Base-by-base conservation (phyloP, 2,888 invertebrate species). In the Pyrocoelia pectoralis region DNA sequence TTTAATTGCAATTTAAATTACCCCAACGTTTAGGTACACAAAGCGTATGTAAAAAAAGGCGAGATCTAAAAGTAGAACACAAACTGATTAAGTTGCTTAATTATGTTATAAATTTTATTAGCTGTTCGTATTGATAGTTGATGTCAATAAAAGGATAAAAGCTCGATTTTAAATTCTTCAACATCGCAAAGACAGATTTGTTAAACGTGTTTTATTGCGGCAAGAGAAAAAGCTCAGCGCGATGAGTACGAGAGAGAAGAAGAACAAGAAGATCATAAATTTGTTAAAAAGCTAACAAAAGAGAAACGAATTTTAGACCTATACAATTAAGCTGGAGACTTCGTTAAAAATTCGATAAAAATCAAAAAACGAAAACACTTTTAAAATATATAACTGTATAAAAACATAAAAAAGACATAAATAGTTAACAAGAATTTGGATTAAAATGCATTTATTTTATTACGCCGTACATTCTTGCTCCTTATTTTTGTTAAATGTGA, bases 391-490 rank as follows among this genome's bases (percentile, higher is more conserved):
- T 68, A 68, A 65, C 65, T 66, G 66, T 61, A 66, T 56, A 59
- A 59, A 65, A 65, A 61, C 68, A 69, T 69, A 69, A 69, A 69
- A 69, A 69, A 66, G 69, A 69, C 69, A 68, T 69, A 69, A 69
- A 68, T 68, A 68, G 69, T 69, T 53, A 24, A 62, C 40, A 67
- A 59, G 70, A 70, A 70, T 70, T 68, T 67, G 69, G 69, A 70
- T 70, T 70, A 68, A 68, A 68, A 62, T 55, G 65, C 64, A 59
- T 59, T 63, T 59, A 56, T 58, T 64, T 55, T 55, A 59, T 59
- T 50, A 52, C 54, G 24, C 48, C 17, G 38, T 17, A 10, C 38
- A 14, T 14, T 43, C 15, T 13, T 48, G n/a, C 48, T 38, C 50
- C 56, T 55, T 33, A 15, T 18, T 51, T 17, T 38, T 46, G 14